Base-by-base conservation (phyloP, 2,888 invertebrate genomes). In the Temnothorax rugatulus region DNA sequence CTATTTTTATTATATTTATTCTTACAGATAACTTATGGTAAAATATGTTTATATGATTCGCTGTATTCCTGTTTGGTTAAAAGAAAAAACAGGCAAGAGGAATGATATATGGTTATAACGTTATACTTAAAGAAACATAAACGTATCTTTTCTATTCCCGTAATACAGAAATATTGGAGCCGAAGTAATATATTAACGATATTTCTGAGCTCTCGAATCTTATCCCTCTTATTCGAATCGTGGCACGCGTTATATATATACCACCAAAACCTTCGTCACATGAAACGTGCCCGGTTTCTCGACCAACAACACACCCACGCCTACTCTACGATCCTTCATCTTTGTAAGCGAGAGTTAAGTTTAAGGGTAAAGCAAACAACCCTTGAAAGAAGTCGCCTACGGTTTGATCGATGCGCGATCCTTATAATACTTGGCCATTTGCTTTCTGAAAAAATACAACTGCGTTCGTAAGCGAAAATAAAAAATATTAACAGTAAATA, bases 171-270 rank as follows among this genome's bases (percentile, higher is more conserved):
- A 83, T 88, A 88, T 29, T 84, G 77, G 77, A 82, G 61, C 66
- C 54, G 29, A 41, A 4, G 69, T 84, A 63, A 90, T 88, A 85
- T 88, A 85, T 87, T 88, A 88, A 29, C 41, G 85, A 86, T 88
- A 87, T 85, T 85, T 84, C 83, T 61, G n/a, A 71, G 84, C 71
- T 82, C 83, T 82, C 83, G 83, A 87, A 89, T 86, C 82, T 91
- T 91, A 92, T 92, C 91, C 91, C 87, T 86, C 86, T 90, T 90
- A 91, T 90, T 88, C 88, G 88, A 91, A 90, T 91, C 91, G 73
- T 84, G 88, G 90, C 92, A 91, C 92, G 91, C 90, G 85, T 90
- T 77, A 88, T 83, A 84, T 85, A 82, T 82, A 88, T 68, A 85
- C 68, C 74, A 81, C 66, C 29, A 63, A 85, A 87, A 84, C 84